Evolutionary conservation across 2,888 invertebrate genomes (phyloP).

Genomic region (Ypsolopha scabrella): DNA sequence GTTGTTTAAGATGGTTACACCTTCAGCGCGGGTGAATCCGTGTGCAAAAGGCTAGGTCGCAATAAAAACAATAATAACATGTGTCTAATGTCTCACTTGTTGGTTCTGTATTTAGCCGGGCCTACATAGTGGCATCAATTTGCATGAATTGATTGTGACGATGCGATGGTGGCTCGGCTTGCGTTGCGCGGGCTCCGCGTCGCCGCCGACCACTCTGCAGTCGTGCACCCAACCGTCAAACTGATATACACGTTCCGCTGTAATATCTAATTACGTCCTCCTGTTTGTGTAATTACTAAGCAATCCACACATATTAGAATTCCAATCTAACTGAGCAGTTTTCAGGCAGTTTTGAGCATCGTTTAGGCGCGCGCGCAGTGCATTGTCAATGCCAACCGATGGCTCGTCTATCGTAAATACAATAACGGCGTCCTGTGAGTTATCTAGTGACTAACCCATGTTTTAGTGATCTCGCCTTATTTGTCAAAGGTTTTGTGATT

Average conservation of each 20-base stretch:
- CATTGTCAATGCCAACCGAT: constrained; percentile 16
- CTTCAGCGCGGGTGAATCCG: too few species aligned
- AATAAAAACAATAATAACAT: too few species aligned
- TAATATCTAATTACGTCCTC: constrained; percentile 45
- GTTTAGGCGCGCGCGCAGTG: constrained; percentile 19
- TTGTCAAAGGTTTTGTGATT: constrained; percentile 19
- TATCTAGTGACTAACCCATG: constrained; percentile 39
- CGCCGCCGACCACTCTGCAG: constrained; percentile 32
- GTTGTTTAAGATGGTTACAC: too few species aligned
- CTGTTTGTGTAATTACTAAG: constrained; percentile 41
- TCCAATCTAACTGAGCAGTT: constrained; percentile 21
- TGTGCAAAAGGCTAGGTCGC: too few species aligned
- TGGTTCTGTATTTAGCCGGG: not conserved
- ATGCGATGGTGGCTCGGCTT: constrained; percentile 11
- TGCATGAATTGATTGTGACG: constrained; percentile 58
- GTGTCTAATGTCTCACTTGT: too few species aligned
- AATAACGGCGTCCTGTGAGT: constrained; percentile 30
- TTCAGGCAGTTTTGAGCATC: constrained; percentile 17
- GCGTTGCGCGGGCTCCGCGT: constrained; percentile 14
- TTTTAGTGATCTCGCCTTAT: constrained; percentile 37
- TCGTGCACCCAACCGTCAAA: constrained; percentile 61
- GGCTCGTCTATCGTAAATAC: too few species aligned
- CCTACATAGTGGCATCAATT: constrained; percentile 26
- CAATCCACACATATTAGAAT: constrained; percentile 39
- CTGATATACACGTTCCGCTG: constrained; percentile 54